Percentiles rank a stretch among this genome's conserved stretches.
These are phyloP conservation scores for Pyrocoelia pectoralis DNA, from an alignment of 2,888 invertebrate genomes.

Conservation along the genomic window DNA sequence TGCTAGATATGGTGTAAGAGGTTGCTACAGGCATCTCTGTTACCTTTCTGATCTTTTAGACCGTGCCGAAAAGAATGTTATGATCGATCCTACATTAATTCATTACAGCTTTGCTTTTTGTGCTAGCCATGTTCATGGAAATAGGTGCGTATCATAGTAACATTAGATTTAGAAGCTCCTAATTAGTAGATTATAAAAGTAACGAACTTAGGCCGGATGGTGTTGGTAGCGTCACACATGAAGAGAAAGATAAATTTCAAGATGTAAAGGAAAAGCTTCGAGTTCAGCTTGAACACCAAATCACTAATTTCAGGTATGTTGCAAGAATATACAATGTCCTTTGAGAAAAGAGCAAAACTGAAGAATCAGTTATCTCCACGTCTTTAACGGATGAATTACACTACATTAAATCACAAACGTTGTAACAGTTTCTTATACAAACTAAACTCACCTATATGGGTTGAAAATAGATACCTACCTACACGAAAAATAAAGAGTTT, in stretches of 20 bases:
- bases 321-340: background rate
- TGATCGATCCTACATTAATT: conserved; percentile 98
- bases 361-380: too few species aligned
- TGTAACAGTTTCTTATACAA: too few species aligned
- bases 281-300: conserved; percentile 94
- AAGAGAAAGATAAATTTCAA: conserved; percentile 97
- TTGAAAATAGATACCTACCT: too few species aligned
- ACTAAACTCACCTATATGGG: too few species aligned
- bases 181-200: conserved; percentile 60
- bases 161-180: conserved; percentile 50
- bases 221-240: conserved; percentile 97
- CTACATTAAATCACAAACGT: too few species aligned
- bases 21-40: conserved; percentile 95
- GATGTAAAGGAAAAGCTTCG: conserved; percentile 96
- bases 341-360: too few species aligned
- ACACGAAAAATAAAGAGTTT: too few species aligned
- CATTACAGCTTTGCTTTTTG: conserved; percentile 99
- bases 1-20: conserved; percentile 95
- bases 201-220: conserved; percentile 88
- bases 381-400: too few species aligned
- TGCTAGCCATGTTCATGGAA: conserved; percentile 99
- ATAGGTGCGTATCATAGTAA: conserved; percentile 74
- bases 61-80: conserved; percentile 88
- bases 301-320: conserved; percentile 94
- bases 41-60: conserved; percentile 95